Percentiles rank a stretch among this genome's conserved stretches.
phyloP scores from a whole-genome alignment of 2,113 vertebrate species.

The Bufo gargarizans region DNA sequence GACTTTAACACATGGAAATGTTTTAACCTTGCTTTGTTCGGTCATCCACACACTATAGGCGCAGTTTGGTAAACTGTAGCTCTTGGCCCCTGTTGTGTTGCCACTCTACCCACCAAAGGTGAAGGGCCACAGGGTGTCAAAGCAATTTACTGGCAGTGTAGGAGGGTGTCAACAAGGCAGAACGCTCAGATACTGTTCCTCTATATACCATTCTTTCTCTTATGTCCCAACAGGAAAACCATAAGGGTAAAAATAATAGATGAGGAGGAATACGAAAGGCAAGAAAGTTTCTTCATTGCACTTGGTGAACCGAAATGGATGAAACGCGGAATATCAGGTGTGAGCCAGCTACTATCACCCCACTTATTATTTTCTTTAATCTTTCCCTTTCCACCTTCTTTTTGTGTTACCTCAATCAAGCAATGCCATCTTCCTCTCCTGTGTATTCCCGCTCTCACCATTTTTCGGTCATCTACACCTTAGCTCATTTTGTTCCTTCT shows the following conservation, averaged over 20 bases:
- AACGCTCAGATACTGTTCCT: conserved; percentile 52
- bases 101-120: background rate
- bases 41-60: background rate
- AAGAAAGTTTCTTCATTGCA: conserved; percentile 99
- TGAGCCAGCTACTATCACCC: conserved; percentile 70
- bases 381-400: conserved; percentile 61
- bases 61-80: background rate
- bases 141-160: background rate
- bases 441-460: conserved; percentile 74
- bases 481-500: conserved; percentile 70
- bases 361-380: conserved; percentile 53
- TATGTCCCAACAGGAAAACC: conserved; percentile 92
- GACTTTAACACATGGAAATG: background rate
- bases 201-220: conserved; percentile 77
- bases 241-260: conserved; percentile 98
- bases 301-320: conserved; percentile 95
- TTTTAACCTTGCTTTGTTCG: background rate
- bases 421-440: conserved; percentile 67
- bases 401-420: conserved; percentile 66
- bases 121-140: background rate
- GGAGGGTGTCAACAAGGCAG: background rate
- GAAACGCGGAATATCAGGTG: conserved; percentile 90
- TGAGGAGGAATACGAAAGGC: conserved; percentile 99
- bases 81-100: background rate
- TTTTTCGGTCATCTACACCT: conserved; percentile 76